Evolutionary conservation across 2,888 invertebrate genomes (phyloP), one percentile per base, ranked within the genome.

Genomic region (Gastracanthus pulcherrimus): DNA sequence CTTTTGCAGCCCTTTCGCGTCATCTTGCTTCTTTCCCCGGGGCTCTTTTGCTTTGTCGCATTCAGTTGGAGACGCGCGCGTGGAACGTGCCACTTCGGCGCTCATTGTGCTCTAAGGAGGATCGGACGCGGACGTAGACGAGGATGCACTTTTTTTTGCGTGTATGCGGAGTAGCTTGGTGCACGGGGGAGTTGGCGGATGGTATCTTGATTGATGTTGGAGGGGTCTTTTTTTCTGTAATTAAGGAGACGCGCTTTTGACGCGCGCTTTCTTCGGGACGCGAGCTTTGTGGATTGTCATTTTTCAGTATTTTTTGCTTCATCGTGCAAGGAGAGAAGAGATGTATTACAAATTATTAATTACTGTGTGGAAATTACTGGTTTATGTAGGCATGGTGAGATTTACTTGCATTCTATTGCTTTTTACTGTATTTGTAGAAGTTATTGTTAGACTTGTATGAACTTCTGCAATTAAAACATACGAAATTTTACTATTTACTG

Each of bases 1-100:
- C 60, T n/a, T 36, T 16, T 36, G 3, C 62, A 5, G 45, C 16
- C 19, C 62, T 36, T 29, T 19, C 26, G 23, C 55, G 31, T 19
- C 29, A 19, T 34, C 29, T 4, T n/a, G 45, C 45, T n/a, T 0
- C 31, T 31, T 11, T n/a, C 62, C 13, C 7, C 41, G 41, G 41
- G 13, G 13, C 2, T 26, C 5, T 23, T 26, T 5, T 41, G 13
- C 45, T 45, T 76, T 60, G 45, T 69, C 41, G 31, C 55, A 45
- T 29, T 34, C 23, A 23, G 29, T 4, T 45, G 26, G 29, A 29
- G 31, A 19, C 36, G 55, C 11, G 4, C 58, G n/a, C 16, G 36
- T 16, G n/a, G 29, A 19, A n/a, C 31, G 66, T 19, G 34, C 62
- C 76, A 76, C 76, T 76, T 76, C 45, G 34, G 23, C 66, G 76